Percentiles rank a stretch among this genome's conserved stretches.
phyloP scores from a whole-genome alignment of 1,140 invertebrate species.

The Pristionchus pacificus region DNA sequence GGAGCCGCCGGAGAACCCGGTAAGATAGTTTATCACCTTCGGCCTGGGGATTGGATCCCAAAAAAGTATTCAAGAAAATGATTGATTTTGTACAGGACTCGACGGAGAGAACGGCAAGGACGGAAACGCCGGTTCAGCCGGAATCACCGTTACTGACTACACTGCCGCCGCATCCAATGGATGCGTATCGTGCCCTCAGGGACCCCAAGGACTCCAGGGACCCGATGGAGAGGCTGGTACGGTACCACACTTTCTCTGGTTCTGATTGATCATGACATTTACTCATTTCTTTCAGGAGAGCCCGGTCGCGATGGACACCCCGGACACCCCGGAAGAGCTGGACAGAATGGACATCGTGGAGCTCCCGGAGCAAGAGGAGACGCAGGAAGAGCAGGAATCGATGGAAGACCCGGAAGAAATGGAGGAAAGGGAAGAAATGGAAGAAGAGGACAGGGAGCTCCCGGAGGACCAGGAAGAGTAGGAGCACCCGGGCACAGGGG shows the following conservation, averaged over 20 bases:
- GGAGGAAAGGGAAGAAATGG: conserved; percentile 1
- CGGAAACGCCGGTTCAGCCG: conserved; percentile 20
- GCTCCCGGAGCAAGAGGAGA: background rate
- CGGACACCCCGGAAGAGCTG: background rate
- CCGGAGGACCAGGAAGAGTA: background rate
- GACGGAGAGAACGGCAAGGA: conserved; percentile 21
- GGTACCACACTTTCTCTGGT: no score
- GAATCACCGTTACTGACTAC: conserved; percentile 13
- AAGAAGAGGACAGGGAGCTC: background rate
- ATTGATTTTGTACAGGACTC: no score
- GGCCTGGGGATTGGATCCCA: no score
- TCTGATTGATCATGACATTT: no score
- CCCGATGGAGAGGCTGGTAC: conserved; percentile 1
- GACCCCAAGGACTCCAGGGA: conserved; percentile 4
- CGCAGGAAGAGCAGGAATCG: background rate
- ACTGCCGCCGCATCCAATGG: background rate
- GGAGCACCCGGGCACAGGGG: conserved; percentile 4
- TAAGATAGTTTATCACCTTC: no score
- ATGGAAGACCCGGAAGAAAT: background rate
- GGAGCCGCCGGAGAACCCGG: conserved; percentile 24
- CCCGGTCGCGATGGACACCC: conserved; percentile 21
- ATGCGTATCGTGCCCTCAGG: conserved; percentile 28
- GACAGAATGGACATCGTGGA: background rate
- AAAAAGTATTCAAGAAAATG: no score
- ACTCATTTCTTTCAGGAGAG: no score